These are phyloP conservation scores for Columba livia DNA, from an alignment of 2,113 vertebrate genomes.

Conservation along the genomic window DNA sequence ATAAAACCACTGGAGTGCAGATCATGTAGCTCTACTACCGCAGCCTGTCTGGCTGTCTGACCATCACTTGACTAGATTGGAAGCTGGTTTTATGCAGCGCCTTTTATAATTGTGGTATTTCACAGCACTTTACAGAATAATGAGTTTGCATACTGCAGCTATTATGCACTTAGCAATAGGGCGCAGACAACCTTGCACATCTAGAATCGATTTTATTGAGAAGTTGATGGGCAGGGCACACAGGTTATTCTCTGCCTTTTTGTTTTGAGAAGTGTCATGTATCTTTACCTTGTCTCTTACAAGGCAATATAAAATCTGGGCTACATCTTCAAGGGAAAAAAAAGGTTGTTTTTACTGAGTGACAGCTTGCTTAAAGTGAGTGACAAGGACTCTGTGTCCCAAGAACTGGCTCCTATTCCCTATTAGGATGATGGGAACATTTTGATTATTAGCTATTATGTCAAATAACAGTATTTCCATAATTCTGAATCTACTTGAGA, in stretches of 20 bases:
- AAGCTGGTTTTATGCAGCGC: conserved; percentile 19
- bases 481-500: background rate
- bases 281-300: background rate
- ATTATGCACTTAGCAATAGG: conserved; percentile 37
- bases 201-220: conserved; percentile 39
- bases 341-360: background rate
- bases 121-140: conserved; percentile 50
- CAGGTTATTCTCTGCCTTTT: conserved; percentile 9
- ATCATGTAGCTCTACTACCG: background rate
- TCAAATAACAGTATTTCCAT: background rate
- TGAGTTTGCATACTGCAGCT: conserved; percentile 22
- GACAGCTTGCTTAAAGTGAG: background rate
- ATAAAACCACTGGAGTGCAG: conserved; percentile 44
- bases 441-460: background rate
- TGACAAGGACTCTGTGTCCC: background rate
- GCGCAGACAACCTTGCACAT: background rate
- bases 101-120: background rate
- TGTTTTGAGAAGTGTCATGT: background rate
- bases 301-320: background rate
- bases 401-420: background rate
- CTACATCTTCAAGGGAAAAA: background rate
- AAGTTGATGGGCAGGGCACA: conserved; percentile 4
- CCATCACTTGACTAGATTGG: background rate
- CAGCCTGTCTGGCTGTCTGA: conserved; percentile 25
- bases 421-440: background rate